Evolutionary conservation across 2,113 vertebrate species (phyloP).

Genomic region (Calyptommatus sinebrachiatus): DNA sequence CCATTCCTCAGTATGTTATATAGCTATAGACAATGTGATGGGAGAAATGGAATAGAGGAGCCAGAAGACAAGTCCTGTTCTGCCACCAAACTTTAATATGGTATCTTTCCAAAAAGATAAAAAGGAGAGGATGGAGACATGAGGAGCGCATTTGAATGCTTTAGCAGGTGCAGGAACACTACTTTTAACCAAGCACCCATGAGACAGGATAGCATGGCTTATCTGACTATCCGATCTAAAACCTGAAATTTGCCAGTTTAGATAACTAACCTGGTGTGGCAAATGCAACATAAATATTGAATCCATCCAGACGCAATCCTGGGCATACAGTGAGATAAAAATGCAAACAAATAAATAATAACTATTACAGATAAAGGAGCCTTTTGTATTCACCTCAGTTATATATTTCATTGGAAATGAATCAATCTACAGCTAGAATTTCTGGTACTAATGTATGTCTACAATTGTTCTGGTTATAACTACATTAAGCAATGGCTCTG

Average conservation of each 20-base stretch:
- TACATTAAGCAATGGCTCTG: neutral
- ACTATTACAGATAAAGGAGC: no score
- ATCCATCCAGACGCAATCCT: no score
- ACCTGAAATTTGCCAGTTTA: no score
- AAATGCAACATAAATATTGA: no score
- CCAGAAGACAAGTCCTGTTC: neutral
- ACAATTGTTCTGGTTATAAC: neutral
- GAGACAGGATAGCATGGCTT: neutral
- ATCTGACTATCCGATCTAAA: no score
- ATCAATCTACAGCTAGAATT: neutral
- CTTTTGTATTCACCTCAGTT: neutral
- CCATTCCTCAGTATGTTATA: conserved; percentile 13
- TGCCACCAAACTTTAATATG: neutral
- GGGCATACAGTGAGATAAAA: no score
- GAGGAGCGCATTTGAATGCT: neutral
- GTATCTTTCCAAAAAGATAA: neutral
- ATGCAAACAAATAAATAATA: no score
- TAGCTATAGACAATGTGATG: neutral
- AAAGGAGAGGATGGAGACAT: neutral
- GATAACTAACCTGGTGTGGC: no score
- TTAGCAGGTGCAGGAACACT: no score
- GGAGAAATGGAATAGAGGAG: neutral
- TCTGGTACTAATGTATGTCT: neutral
- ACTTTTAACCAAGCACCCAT: neutral
- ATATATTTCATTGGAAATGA: neutral